Conservation (phyloP, 1,140 invertebrate species). For the Caenorhabditis tropicalis region DNA sequence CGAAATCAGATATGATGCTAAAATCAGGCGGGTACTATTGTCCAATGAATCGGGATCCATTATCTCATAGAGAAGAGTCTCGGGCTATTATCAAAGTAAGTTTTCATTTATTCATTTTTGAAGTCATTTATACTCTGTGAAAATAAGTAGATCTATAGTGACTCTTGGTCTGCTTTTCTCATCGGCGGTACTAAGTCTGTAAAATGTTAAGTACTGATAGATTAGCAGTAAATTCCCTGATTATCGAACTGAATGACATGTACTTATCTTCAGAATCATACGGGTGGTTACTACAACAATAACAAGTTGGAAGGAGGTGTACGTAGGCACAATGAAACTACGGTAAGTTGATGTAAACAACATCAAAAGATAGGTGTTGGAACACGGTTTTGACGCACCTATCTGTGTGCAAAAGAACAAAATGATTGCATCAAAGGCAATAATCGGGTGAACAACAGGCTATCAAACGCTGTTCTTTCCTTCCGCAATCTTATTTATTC, state of each 20-base stretch:
- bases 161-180: too few relatives aligned
- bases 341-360: background rate
- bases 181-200: too few relatives aligned
- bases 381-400: background rate
- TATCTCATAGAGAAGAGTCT: slow-evolving; percentile 20
- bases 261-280: background rate
- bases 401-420: background rate
- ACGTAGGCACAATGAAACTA: background rate
- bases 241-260: background rate
- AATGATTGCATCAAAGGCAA: background rate
- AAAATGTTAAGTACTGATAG: background rate
- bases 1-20: slow-evolving; percentile 1
- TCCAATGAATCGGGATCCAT: slow-evolving; percentile 29
- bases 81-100: background rate
- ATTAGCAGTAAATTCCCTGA: background rate
- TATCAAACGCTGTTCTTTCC: background rate
- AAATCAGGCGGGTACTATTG: background rate
- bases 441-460: background rate
- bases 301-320: background rate
- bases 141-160: too few relatives aligned
- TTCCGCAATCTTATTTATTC: background rate
- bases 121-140: too few relatives aligned
- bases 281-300: slow-evolving; percentile 4
- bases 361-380: background rate
- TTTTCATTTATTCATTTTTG: too few relatives aligned